Base-by-base conservation (phyloP, 2,113 vertebrate species). In the Anarrhichthys ocellatus region DNA sequence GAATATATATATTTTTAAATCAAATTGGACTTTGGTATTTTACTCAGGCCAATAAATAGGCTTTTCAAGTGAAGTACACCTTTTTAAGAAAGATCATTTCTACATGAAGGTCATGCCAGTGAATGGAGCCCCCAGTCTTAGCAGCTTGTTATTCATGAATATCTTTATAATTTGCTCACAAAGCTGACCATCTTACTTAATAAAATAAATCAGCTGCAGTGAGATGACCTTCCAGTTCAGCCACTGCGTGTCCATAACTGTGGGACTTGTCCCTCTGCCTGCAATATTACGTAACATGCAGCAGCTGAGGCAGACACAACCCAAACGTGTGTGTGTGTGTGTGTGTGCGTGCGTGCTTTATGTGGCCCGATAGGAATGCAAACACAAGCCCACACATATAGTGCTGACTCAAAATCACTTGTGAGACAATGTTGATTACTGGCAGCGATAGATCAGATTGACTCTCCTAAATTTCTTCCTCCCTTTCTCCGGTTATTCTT, bases 371-470 rank as follows among this genome's bases (percentile, higher is more conserved):
- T 10, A 68, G 78, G 81, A 88, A 88, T 85, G 73, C 56, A 44
- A 71, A 78, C 67, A 82, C 74, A 77, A 38, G 56, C 24, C 56
- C 42, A 78, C 9, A 69, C 68, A 78, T 44, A 44, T 65, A 64
- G 83, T 85, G 78, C 73, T 83, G 72, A 87, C 79, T 82, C 86
- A 92, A 84, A 85, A 87, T 87, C 83, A 89, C 34, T 15, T 38
- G 17, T 65, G 64, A 66, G n/a, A 76, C 46, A 50, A 29, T 0
- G 9, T 77, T 80, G 66, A 80, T 66, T 52, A 34, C 67, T 24
- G 79, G 64, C 22, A 7, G 50, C 46, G 67, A 50, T 11, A 40
- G 69, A 80, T 83, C 68, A 76, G n/a, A 75, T 62, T 87, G 52
- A 58, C 52, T 63, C 24, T 70, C 32, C 73, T 22, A 15, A 1